Evolutionary conservation across 2,797 vertebrate genomes (phyloP).

Genomic region (Lateolabrax maculatus): DNA sequence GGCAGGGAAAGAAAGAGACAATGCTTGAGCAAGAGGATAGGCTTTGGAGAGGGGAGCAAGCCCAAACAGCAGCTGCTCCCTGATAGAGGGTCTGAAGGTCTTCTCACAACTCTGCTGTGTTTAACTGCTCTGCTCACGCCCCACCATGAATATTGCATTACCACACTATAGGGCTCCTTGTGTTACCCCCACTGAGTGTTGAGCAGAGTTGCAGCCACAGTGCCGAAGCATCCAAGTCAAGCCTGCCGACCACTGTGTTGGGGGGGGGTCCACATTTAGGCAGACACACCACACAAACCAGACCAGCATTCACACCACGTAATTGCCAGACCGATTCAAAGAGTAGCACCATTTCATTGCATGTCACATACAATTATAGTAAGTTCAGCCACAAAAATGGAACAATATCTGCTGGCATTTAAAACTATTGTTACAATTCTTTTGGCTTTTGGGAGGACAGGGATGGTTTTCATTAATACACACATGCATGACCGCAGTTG

Average conservation of each 20-base stretch:
- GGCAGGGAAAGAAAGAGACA: conserved; percentile 66
- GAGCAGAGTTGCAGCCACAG: conserved; percentile 62
- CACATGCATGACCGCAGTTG: neutral
- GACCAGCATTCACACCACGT: conserved; percentile 53
- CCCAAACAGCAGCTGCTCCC: conserved; percentile 81
- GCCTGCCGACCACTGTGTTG: conserved; percentile 40
- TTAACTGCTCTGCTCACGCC: conserved; percentile 80
- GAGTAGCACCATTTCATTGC: conserved; percentile 47
- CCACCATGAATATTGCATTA: conserved; percentile 88
- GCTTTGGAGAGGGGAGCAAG: conserved; percentile 60
- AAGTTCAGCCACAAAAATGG: conserved; percentile 32
- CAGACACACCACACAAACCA: conserved; percentile 53
- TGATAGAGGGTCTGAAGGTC: conserved; percentile 81
- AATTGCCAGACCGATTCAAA: conserved; percentile 50
- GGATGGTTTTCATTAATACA: conserved; percentile 1
- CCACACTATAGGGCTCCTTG: conserved; percentile 77
- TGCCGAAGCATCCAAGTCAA: conserved; percentile 59
- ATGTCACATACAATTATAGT: conserved; percentile 63
- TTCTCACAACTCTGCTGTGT: conserved; percentile 82
- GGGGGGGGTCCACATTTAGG: conserved; percentile 49
- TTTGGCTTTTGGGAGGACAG: neutral
- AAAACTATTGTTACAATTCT: conserved; percentile 24
- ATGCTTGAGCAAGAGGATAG: conserved; percentile 61
- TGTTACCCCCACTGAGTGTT: conserved; percentile 71
- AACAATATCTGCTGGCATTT: conserved; percentile 45